These are phyloP conservation scores for Spermophilus dauricus DNA, from an alignment of 2,113 vertebrate species.

Conservation along the genomic window DNA sequence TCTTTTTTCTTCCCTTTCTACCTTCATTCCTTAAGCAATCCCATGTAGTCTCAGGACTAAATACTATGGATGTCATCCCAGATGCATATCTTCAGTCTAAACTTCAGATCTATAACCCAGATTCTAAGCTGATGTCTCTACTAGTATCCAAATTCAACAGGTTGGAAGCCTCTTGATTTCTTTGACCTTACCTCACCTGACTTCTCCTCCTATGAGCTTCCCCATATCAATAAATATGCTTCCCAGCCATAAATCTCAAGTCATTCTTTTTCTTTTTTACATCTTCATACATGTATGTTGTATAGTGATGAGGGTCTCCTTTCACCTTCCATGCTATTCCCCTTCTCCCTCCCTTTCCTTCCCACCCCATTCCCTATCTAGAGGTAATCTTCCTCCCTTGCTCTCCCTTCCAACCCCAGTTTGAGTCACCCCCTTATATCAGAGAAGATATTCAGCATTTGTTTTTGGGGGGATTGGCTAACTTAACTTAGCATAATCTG, in stretches of 20 bases:
- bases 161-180: slow-evolving; percentile 5
- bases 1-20: not conserved
- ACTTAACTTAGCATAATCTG: too few species aligned
- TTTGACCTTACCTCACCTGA: not conserved
- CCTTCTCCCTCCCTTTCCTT: too few species aligned
- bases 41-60: not conserved
- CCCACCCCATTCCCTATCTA: too few species aligned
- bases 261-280: too few species aligned
- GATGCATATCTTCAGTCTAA: not conserved
- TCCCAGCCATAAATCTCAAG: not conserved
- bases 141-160: not conserved
- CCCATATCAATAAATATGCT: not conserved
- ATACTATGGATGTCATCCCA: not conserved
- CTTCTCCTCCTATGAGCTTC: not conserved
- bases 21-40: not conserved
- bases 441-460: too few species aligned
- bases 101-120: not conserved
- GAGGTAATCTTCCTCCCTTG: too few species aligned
- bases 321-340: too few species aligned
- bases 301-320: too few species aligned
- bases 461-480: too few species aligned
- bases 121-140: not conserved
- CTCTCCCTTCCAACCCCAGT: too few species aligned
- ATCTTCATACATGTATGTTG: too few species aligned
- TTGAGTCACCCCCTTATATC: too few species aligned